phyloP scores from a whole-genome alignment of 2,113 vertebrate genomes.

The Raphicerus campestris region DNA sequence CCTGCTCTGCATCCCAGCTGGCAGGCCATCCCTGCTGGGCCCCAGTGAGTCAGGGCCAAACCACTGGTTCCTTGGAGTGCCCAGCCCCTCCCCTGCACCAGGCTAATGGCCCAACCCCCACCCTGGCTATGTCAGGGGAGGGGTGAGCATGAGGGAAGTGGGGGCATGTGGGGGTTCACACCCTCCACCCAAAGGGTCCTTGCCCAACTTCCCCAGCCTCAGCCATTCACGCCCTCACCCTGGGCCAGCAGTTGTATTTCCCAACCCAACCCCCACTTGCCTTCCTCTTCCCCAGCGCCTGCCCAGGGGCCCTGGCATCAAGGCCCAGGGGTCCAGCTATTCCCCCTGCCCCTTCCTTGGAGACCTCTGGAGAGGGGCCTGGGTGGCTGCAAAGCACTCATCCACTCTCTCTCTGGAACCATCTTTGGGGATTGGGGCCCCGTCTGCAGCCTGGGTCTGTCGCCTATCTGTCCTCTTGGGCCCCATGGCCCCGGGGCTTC shows the following conservation, averaged over 20 bases:
- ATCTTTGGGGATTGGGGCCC: not conserved
- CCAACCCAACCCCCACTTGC: not conserved
- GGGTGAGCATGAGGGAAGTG: not conserved
- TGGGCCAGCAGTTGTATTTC: conserved; percentile 22
- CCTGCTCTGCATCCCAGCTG: not conserved
- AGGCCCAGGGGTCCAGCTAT: not conserved
- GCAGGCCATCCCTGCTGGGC: not conserved
- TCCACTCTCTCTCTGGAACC: not conserved
- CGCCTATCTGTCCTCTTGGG: not conserved
- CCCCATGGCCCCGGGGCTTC: not conserved
- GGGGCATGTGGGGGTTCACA: not conserved
- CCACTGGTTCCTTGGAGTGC: not conserved
- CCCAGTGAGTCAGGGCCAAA: not conserved
- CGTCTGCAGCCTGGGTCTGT: not conserved
- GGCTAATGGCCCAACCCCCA: not conserved
- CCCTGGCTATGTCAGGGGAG: not conserved
- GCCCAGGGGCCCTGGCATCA: not conserved
- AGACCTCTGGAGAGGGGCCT: not conserved
- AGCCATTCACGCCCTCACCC: not conserved
- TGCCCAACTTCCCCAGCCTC: conserved; percentile 57
- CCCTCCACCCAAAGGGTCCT: conserved; percentile 3
- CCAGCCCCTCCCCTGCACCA: not conserved
- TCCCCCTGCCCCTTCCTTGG: not conserved
- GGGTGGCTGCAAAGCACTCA: too few species aligned
- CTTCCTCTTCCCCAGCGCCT: conserved; percentile 29